A percentile compares a stretch with the other conserved stretches of the same genome.
Conservation (phyloP, 2,888 invertebrate species). For the Baronia brevicornis region DNA sequence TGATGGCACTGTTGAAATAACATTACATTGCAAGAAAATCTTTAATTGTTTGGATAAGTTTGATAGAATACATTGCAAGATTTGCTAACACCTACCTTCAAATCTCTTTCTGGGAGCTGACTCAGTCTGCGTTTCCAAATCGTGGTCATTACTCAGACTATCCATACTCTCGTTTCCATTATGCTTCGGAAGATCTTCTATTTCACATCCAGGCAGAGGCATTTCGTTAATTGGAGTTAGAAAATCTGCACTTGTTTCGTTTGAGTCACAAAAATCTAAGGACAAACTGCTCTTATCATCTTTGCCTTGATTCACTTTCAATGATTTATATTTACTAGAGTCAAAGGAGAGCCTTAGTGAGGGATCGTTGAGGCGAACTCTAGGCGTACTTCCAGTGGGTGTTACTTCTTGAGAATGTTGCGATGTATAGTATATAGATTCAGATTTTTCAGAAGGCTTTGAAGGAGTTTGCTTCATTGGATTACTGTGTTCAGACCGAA, state of each 20-base stretch:
- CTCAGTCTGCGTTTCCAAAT: conserved; percentile 64
- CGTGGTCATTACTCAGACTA: conserved; percentile 60
- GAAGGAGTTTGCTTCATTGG: conserved; percentile 32
- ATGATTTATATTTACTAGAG: conserved; percentile 55
- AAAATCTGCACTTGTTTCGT: conserved; percentile 70
- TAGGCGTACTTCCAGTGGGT: conserved; percentile 53
- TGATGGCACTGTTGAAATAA: too few relatives aligned
- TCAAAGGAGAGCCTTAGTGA: conserved; percentile 61
- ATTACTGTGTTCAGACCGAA: conserved; percentile 58
- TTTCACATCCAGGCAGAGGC: conserved; percentile 66
- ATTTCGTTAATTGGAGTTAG: conserved; percentile 70
- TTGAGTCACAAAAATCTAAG: conserved; percentile 65
- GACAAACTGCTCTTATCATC: conserved; percentile 64
- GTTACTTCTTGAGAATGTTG: conserved; percentile 68
- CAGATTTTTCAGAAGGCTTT: conserved; percentile 55
- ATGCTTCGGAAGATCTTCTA: conserved; percentile 63
- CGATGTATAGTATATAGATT: conserved; percentile 67
- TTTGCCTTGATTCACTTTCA: conserved; percentile 46
- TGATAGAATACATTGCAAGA: too few relatives aligned
- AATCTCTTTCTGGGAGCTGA: conserved; percentile 56
- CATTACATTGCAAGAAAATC: too few relatives aligned
- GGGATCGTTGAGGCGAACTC: conserved; percentile 52
- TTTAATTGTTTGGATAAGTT: too few relatives aligned
- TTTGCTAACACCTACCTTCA: conserved; percentile 35
- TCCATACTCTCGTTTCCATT: conserved; percentile 63